Evolutionary conservation across 2,888 invertebrate genomes (phyloP).

Genomic region (Chymomyza fuscimana): DNA sequence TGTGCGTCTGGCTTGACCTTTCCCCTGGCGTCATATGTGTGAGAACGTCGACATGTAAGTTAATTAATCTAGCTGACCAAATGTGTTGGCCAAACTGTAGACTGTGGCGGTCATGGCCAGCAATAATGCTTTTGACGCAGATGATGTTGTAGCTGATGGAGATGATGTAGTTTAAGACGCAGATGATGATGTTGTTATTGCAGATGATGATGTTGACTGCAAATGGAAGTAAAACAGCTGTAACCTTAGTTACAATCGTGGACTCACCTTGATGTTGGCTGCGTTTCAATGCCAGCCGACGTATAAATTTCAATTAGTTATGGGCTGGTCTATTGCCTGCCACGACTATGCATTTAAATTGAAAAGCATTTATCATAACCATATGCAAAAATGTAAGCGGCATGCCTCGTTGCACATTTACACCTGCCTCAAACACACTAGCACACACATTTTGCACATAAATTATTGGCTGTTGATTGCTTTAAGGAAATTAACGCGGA

Average conservation of each 20-base stretch:
- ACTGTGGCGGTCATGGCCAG: slow-evolving; percentile 52
- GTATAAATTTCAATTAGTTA: slow-evolving; percentile 73
- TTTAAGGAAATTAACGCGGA: slow-evolving; percentile 57
- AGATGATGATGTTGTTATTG: background rate
- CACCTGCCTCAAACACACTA: too few species aligned
- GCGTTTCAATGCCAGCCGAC: slow-evolving; percentile 27
- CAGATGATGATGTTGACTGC: background rate
- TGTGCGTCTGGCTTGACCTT: background rate
- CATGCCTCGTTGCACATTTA: too few species aligned
- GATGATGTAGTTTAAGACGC: background rate
- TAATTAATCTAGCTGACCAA: slow-evolving; percentile 67
- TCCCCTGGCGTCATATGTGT: background rate
- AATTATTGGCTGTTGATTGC: slow-evolving; percentile 58
- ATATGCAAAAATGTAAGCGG: too few species aligned
- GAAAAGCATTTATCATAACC: slow-evolving; percentile 10
- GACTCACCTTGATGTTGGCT: slow-evolving; percentile 25
- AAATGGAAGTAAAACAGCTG: background rate
- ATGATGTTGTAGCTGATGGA: slow-evolving; percentile 2
- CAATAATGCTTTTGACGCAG: slow-evolving; percentile 52
- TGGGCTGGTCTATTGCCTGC: slow-evolving; percentile 17
- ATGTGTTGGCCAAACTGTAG: slow-evolving; percentile 48
- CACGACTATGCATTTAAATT: slow-evolving; percentile 43
- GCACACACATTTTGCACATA: too few species aligned
- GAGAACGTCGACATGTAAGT: slow-evolving; percentile 56
- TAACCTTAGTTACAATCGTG: background rate